A percentile compares a stretch with the other conserved stretches of the same genome.
These are phyloP conservation scores for Eristalinus sepulchralis DNA, from an alignment of 2,888 invertebrate genomes.

Conservation along the genomic window DNA sequence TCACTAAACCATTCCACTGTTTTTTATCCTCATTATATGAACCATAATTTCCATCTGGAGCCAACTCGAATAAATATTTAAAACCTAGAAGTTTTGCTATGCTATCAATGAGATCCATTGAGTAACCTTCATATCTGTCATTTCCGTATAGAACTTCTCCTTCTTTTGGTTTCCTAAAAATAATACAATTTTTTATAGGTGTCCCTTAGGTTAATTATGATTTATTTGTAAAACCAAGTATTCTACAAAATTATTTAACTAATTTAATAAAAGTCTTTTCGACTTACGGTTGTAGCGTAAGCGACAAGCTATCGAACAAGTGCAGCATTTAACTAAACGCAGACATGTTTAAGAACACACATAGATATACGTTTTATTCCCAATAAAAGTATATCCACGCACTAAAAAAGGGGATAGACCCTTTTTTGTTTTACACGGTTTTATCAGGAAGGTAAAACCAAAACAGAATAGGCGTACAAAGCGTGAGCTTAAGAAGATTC, in stretches of 20 bases:
- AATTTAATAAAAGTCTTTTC: not conserved
- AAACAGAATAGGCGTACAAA: too few species aligned
- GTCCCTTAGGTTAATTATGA: too few species aligned
- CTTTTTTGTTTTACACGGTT: too few species aligned
- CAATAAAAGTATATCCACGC: too few species aligned
- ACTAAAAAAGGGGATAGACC: too few species aligned
- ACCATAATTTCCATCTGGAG: constrained; percentile 88
- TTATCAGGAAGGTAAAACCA: too few species aligned
- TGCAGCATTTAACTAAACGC: too few species aligned
- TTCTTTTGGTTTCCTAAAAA: constrained; percentile 81
- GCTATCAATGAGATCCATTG: constrained; percentile 93
- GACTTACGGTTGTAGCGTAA: not conserved
- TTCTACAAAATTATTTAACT: not conserved
- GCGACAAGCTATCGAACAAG: not conserved
- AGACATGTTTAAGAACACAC: not conserved
- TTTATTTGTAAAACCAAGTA: not conserved
- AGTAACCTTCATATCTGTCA: constrained; percentile 92
- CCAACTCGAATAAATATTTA: constrained; percentile 87
- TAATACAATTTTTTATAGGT: not conserved
- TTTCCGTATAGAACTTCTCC: constrained; percentile 86
- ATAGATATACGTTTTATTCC: too few species aligned
- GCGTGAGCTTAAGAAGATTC: too few species aligned
- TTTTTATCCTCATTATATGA: constrained; percentile 85
- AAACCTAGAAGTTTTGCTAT: constrained; percentile 87
- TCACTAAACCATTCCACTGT: constrained; percentile 90